Evolutionary conservation across 1,140 invertebrate genomes (phyloP), one percentile per base, ranked within the genome.

Genomic region (Pogonognathellus flavescens): DNA sequence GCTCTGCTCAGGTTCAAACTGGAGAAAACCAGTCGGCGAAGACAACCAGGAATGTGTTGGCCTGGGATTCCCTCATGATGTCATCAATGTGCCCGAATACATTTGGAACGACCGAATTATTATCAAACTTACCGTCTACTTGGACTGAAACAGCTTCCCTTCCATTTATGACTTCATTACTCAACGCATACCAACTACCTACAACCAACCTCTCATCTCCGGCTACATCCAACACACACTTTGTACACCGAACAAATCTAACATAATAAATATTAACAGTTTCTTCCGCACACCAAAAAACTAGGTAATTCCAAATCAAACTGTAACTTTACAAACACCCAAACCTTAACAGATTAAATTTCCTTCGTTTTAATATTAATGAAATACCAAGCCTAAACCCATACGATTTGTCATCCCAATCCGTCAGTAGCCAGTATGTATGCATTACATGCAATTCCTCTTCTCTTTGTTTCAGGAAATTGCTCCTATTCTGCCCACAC

Each of bases 31-130:
- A 3, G 84, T 87, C 53, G 41, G n/a, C 18, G 89, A 89, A 1
- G 91, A 92, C 85, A 92, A 92, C 89, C 90, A 90, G 25, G 92
- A 92, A 86, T 92, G 91, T 60, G 91, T 92, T 9, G 92, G 92
- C 1, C 84, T 92, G 0, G 92, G 91, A 50, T 90, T 92, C 82
- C 89, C 91, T 3, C 90, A 91, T 72, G 88, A 90, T 16, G 85
- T 91, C 55, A 86, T 92, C 31, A 87, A 88, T 16, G 86, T 89
- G 11, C 88, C 90, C 14, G 87, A 89, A 52, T 92, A 91, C 85
- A 85, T 92, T 25, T 90, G 89, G 88, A 89, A 91, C 20, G 91
- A 91, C 72, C 88, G 84, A 80, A 87, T 92, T 8, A 85, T 90
- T 31, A 88, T 92, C 49, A 92, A 92, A 88, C 88, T 92, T n/a